Conservation (phyloP, 1,140 invertebrate species). For the Drosophila grimshawi region DNA sequence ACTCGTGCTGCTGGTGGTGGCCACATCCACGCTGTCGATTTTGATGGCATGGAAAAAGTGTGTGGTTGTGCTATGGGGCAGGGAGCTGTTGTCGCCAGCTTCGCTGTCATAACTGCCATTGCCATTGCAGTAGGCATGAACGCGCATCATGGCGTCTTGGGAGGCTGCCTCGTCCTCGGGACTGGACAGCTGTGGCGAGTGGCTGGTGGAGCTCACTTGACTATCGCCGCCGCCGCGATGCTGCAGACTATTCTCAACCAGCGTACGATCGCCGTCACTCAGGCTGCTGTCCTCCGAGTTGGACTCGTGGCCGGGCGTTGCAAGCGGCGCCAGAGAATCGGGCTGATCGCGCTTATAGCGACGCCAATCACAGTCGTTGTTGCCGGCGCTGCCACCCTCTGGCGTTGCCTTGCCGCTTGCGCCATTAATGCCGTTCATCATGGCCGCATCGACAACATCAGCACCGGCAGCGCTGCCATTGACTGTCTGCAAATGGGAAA, state of each 20-base stretch:
- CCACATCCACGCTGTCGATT: slow-evolving; percentile 64
- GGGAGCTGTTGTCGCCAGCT: slow-evolving; percentile 45
- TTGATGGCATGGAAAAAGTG: slow-evolving; percentile 68
- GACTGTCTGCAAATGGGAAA: slow-evolving; percentile 20
- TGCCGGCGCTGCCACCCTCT: slow-evolving; percentile 18
- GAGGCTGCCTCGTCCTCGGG: slow-evolving; percentile 79
- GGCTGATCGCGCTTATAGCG: slow-evolving; percentile 62
- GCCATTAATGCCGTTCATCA: slow-evolving; percentile 68
- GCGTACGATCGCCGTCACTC: slow-evolving; percentile 90
- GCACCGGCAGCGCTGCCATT: slow-evolving; percentile 38
- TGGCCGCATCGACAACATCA: slow-evolving; percentile 79
- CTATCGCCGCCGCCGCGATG: slow-evolving; percentile 84
- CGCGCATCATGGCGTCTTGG: slow-evolving; percentile 75
- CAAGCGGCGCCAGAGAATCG: slow-evolving; percentile 41
- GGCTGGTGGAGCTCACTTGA: slow-evolving; percentile 84
- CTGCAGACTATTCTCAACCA: slow-evolving; percentile 87
- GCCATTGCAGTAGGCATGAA: slow-evolving; percentile 73
- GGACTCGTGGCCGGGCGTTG: slow-evolving; percentile 86
- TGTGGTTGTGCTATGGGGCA: slow-evolving; percentile 42
- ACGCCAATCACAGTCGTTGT: slow-evolving; percentile 64
- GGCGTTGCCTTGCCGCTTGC: slow-evolving; percentile 10
- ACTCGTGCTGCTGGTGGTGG: slow-evolving; percentile 38
- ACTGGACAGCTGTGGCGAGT: slow-evolving; percentile 84
- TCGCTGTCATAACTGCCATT: slow-evolving; percentile 69
- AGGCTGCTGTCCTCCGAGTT: slow-evolving; percentile 92